Percentiles rank a stretch among this genome's conserved stretches.
Conservation (phyloP, 2,113 vertebrate species). For the Jacana jacana region DNA sequence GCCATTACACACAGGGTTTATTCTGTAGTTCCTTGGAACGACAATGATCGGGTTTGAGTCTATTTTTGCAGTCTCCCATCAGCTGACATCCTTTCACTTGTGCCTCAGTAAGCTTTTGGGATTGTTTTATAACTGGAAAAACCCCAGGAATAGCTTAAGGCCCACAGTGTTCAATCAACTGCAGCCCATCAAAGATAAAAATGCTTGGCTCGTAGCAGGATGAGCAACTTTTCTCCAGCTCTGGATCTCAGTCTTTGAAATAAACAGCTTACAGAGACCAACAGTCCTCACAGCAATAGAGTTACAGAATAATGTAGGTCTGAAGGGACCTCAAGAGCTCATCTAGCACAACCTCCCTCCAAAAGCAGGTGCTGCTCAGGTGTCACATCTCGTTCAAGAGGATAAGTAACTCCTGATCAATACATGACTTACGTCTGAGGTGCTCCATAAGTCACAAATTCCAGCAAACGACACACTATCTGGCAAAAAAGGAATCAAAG, state of each 20-base stretch:
- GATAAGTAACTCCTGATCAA: not conserved
- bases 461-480: constrained; percentile 88
- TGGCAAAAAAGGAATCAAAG: constrained; percentile 92
- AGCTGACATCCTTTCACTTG: not conserved
- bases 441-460: constrained; percentile 93
- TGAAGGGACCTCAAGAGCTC: not conserved
- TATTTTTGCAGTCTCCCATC: not conserved
- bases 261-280: not conserved
- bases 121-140: not conserved
- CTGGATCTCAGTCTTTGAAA: not conserved
- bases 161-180: not conserved
- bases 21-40: not conserved
- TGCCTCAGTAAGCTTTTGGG: not conserved
- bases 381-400: not conserved
- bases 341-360: not conserved
- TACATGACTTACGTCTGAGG: constrained; percentile 86
- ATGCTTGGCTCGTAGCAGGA: not conserved
- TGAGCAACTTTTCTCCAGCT: not conserved
- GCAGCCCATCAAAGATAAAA: not conserved
- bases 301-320: not conserved
- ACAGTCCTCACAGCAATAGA: not conserved
- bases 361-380: not conserved
- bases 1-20: not conserved
- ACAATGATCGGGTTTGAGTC: not conserved
- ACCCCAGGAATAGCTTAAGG: not conserved